Conservation (phyloP, 2,888 invertebrate genomes). For the Lepidochitona cinerea region DNA sequence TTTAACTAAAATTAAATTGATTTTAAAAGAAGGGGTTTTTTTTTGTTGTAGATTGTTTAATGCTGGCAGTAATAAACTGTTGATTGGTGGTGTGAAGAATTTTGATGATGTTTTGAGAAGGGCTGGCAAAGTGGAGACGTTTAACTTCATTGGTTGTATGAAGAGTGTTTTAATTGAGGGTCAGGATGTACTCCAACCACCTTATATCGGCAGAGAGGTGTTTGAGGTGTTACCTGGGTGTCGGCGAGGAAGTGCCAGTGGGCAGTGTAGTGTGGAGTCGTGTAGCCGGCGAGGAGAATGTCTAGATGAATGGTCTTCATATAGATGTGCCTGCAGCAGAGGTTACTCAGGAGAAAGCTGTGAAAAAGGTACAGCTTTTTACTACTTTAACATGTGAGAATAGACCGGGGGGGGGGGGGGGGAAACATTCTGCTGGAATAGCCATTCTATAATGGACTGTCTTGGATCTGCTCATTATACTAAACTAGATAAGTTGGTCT, state of each 20-base stretch:
- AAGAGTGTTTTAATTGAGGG: constrained; percentile 93
- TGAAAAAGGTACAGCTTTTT: constrained; percentile 74
- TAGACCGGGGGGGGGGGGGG: too few species aligned
- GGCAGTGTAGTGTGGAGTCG: constrained; percentile 72
- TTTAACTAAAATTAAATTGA: too few species aligned
- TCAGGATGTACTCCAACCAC: constrained; percentile 38
- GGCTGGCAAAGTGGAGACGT: constrained; percentile 90
- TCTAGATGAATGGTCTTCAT: constrained; percentile 87
- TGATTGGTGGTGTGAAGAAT: constrained; percentile 87
- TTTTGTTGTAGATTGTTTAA: background rate
- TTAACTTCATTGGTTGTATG: constrained; percentile 94
- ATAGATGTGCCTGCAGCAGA: constrained; percentile 75
- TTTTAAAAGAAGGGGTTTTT: too few species aligned
- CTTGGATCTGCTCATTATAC: too few species aligned
- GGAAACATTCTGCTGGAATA: too few species aligned
- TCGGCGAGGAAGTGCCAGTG: background rate
- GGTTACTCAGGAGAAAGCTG: constrained; percentile 85
- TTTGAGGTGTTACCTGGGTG: background rate
- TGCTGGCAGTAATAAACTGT: constrained; percentile 72
- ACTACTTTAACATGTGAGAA: too few species aligned
- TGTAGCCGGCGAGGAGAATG: constrained; percentile 80
- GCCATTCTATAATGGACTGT: too few species aligned
- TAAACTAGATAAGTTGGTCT: background rate
- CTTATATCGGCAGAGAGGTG: constrained; percentile 47
- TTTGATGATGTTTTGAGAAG: constrained; percentile 90